phyloP scores from a whole-genome alignment of 1,140 invertebrate species.

The Heliconius melpomene region DNA sequence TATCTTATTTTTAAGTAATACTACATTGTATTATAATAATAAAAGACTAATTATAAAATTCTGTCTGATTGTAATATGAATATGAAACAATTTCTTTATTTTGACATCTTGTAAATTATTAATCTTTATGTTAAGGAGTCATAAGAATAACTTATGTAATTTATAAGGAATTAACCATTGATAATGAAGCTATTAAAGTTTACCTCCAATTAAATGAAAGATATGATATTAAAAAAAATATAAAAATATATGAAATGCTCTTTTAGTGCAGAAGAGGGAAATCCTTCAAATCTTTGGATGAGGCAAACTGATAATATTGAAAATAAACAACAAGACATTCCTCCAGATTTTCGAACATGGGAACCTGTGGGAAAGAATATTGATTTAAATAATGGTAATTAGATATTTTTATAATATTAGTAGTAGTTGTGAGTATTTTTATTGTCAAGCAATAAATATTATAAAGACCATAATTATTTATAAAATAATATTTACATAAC shows the following conservation, averaged over 20 bases:
- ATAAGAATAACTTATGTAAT: too few relatives aligned
- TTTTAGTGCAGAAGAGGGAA: constrained; percentile 23
- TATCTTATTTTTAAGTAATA: constrained; percentile 25
- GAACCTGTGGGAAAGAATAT: constrained; percentile 50
- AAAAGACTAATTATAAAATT: constrained; percentile 5
- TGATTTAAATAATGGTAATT: constrained; percentile 41
- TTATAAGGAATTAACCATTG: too few relatives aligned
- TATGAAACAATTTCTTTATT: background rate
- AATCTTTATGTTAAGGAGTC: too few relatives aligned
- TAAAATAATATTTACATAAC: background rate
- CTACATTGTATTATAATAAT: constrained; percentile 10
- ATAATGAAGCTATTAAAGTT: too few relatives aligned
- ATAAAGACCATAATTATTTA: background rate
- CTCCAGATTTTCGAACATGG: constrained; percentile 63
- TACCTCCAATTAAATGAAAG: too few relatives aligned
- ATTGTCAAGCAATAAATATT: background rate
- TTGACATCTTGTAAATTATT: too few relatives aligned
- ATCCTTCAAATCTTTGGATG: constrained; percentile 24
- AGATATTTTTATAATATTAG: background rate
- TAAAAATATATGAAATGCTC: background rate
- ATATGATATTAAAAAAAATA: background rate
- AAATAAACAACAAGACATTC: constrained; percentile 42
- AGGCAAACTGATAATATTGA: constrained; percentile 21
- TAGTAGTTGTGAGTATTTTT: background rate
- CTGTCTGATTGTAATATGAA: background rate